Conservation (phyloP, 2,888 invertebrate species). For the Meiosimyza platycephala region DNA sequence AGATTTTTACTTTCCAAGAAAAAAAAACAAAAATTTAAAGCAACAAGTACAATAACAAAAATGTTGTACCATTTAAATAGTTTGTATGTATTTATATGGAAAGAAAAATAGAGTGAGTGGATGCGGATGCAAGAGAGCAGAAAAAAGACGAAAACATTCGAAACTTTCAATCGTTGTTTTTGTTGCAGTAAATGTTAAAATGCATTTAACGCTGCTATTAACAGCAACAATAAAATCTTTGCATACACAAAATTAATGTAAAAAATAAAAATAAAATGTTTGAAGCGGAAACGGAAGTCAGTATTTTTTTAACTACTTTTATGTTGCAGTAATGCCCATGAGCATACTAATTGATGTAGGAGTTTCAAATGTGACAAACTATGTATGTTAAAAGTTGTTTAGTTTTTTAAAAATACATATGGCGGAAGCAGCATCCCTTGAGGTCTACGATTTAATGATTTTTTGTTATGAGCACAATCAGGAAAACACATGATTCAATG, state of each 20-base stretch:
- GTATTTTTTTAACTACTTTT: slow-evolving; percentile 1
- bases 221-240: slow-evolving; percentile 2
- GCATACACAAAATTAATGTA: not conserved
- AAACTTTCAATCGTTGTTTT: too few species aligned
- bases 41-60: slow-evolving; percentile 1
- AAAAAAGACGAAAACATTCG: not conserved
- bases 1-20: not conserved
- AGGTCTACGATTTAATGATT: too few species aligned
- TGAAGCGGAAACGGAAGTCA: slow-evolving; percentile 21
- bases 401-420: too few species aligned
- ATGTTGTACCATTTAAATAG: not conserved
- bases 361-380: too few species aligned
- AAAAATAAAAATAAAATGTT: not conserved
- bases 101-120: not conserved
- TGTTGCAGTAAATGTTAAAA: too few species aligned
- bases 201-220: too few species aligned
- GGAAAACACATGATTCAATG: too few species aligned
- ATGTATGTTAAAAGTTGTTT: too few species aligned
- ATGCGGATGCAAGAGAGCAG: not conserved
- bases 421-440: too few species aligned
- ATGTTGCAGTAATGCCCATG: too few species aligned
- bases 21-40: not conserved
- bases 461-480: too few species aligned
- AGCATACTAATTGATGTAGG: too few species aligned
- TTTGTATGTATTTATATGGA: not conserved